These are phyloP conservation scores for Nycticebus coucang DNA, from an alignment of 2,113 vertebrate species.

Conservation along the genomic window DNA sequence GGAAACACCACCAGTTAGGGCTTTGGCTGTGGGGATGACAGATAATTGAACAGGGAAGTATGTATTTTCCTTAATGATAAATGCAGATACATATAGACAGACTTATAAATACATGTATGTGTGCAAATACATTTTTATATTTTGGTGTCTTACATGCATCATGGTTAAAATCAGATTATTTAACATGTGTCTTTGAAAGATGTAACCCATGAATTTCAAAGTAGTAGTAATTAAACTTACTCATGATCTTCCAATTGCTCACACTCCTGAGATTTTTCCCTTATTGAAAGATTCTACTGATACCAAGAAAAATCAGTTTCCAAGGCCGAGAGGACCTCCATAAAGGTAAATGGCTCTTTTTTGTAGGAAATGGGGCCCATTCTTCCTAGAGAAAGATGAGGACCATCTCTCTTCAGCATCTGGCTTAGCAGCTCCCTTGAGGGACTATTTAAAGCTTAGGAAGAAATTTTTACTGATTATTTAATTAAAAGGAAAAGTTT, in stretches of 20 bases:
- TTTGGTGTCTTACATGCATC: not conserved
- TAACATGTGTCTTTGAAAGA: not conserved
- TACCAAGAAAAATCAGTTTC: not conserved
- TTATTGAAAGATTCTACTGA: not conserved
- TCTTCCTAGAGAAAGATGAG: not conserved
- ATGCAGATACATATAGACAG: not conserved
- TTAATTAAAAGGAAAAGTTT: not conserved
- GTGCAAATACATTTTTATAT: not conserved
- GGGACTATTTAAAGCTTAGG: not conserved
- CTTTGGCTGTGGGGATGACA: not conserved
- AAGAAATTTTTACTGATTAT: slow-evolving; percentile 43
- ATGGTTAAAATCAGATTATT: not conserved
- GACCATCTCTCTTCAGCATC: not conserved
- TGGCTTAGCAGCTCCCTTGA: not conserved
- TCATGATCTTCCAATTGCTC: not conserved
- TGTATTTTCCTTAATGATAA: not conserved
- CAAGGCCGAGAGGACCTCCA: not conserved
- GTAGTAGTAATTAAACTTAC: not conserved
- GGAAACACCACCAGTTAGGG: not conserved
- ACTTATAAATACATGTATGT: not conserved
- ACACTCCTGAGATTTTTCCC: not conserved
- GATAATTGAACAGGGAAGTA: not conserved
- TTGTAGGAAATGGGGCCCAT: not conserved
- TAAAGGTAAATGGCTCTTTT: not conserved
- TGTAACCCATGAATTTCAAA: not conserved